Base-by-base conservation (phyloP, 2,888 invertebrate species). In the Campopleginae sp. region DNA sequence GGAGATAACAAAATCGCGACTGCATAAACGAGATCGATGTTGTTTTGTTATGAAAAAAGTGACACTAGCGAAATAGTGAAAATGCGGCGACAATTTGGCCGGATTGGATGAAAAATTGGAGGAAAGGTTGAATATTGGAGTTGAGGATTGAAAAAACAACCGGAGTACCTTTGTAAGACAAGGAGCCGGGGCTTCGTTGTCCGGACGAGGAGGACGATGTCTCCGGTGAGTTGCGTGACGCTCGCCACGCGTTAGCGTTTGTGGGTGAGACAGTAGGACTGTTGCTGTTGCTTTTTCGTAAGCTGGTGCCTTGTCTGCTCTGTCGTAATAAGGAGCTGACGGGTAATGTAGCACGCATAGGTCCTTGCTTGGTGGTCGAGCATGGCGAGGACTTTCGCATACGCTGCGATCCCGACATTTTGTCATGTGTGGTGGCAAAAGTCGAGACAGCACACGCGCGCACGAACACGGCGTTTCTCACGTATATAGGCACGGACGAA, bases 301-400 rank as follows among this genome's bases (percentile, higher is more conserved):
- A 93, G 72, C 91, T 94, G 94, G 92, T 94, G 91, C 91, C 94
- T 92, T 95, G 95, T 85, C 95, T 95, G 91, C 96, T 95, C 91
- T 95, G 95, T 92, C 96, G 95, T 93, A 97, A 95, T 87, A 97
- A 95, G 83, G 96, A 96, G 79, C 96, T 96, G 91, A 97, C 96
- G 89, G 97, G 97, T 92, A 97, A 94, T 84, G 97, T 97, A 82
- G 97, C 97, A 93, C 96, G 95, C 96, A 97, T 95, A 88, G 97
- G 97, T 79, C 96, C 96, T 89, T 95, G 95, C 93, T 95, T 95
- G 89, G 90, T 93, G 88, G 91, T 94, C 87, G 95, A 95, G 92
- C 95, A 96, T 91, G 96, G 96, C 83, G 96, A 96, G 91, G 96
- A 96, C 94, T 96, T 96, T 90, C 96, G 95, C 93, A 93, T 92